Base-by-base conservation (phyloP, 1,140 invertebrate genomes). In the Centruroides sculpturatus region DNA sequence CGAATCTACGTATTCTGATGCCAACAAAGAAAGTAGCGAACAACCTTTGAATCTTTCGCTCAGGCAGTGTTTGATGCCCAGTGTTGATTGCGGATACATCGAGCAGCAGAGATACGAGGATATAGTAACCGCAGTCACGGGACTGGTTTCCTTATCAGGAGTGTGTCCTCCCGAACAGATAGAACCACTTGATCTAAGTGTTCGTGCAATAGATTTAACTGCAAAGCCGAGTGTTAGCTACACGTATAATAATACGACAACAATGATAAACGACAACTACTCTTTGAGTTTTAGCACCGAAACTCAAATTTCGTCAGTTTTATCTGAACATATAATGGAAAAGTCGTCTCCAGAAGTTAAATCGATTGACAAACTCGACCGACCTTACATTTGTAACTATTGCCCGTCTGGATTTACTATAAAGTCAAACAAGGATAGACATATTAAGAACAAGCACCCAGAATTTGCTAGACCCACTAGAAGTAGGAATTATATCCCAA, bases 381-480 rank as follows among this genome's bases (percentile, higher is more conserved):
- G 23, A 35, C 23, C 10, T 55, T 52, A 10, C 12, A 56, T 56
- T 5, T 93, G 91, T 71, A 87, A 87, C 53, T 85, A 89, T 66
- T 93, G 91, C 70, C 84, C 86, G 0, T 87, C 89, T 0, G 78
- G 86, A 56, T 94, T 94, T 68, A 93, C 90, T 0, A 72, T 94
- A 1, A 79, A 89, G 36, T 92, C 89, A 5, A 93, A 93, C 68
- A 93, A 92, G 88, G 91, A 94, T 72, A 76, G 89, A 1, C 91
- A 94, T 63, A 86, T 93, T 0, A 93, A 93, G 70, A 89, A 92
- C 66, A 89, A 93, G 67, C 91, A 93, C 77, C 89, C 89, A 0
- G 85, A 89, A 55, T 55, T 59, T 57, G 53, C 57, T 12, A 59
- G 54, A 34, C 51, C 51, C 5, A 60, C 52, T 4, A 46, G 65